A percentile compares a stretch with the other conserved stretches of the same genome.
These are phyloP conservation scores for Himalopsyche anomala DNA, from an alignment of 2,888 invertebrate genomes.

Conservation along the genomic window DNA sequence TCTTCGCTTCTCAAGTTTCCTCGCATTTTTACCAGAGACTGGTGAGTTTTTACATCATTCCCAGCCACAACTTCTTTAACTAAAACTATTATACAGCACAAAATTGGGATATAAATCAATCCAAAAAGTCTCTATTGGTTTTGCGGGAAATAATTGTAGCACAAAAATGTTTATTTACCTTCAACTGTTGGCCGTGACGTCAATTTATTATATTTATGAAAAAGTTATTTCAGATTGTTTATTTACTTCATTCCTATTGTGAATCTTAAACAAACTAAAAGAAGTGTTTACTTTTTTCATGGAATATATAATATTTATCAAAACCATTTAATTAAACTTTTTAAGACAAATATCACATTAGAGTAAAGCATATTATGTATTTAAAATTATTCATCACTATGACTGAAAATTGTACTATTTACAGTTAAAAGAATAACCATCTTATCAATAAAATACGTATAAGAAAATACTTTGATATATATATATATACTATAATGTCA, in stretches of 20 bases:
- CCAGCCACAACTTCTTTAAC: neutral
- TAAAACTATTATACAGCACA: neutral
- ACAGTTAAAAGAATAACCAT: too few relatives aligned
- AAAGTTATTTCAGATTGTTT: neutral
- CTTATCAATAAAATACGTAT: too few relatives aligned
- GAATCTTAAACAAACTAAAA: too few relatives aligned
- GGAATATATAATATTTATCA: too few relatives aligned
- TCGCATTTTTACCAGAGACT: neutral
- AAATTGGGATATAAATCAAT: slow-evolving; percentile 8
- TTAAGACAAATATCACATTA: too few relatives aligned
- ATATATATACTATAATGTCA: too few relatives aligned
- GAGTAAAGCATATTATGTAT: too few relatives aligned
- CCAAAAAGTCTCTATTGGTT: neutral
- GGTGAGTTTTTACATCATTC: neutral
- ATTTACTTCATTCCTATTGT: neutral
- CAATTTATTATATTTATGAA: neutral
- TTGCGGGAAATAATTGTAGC: neutral
- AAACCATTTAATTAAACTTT: too few relatives aligned
- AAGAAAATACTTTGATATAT: too few relatives aligned
- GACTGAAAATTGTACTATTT: too few relatives aligned
- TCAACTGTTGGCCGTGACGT: neutral
- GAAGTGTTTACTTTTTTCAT: too few relatives aligned
- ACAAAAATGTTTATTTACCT: neutral
- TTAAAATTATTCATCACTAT: too few relatives aligned
- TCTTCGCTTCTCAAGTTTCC: neutral